phyloP scores from a whole-genome alignment of 1,140 invertebrate species.

The Drosophila aff. region DNA sequence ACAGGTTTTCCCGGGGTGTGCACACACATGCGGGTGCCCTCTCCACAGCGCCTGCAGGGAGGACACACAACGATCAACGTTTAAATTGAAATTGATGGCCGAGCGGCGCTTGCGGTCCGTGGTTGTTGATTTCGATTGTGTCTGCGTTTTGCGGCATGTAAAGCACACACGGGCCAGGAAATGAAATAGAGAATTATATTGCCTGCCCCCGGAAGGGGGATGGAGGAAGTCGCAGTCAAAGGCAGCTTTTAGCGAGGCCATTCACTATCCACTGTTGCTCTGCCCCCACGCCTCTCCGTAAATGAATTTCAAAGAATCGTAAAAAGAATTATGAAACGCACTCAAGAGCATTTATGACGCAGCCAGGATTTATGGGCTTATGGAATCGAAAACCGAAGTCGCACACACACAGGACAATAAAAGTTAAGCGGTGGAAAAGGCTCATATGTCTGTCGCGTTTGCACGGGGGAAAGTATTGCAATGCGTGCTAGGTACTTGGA shows the following conservation, averaged over 20 bases:
- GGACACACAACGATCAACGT: conserved; percentile 67
- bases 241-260: conserved; percentile 15
- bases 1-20: conserved; percentile 54
- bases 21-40: conserved; percentile 23
- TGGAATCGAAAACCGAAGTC: conserved; percentile 41
- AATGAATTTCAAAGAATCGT: conserved; percentile 60
- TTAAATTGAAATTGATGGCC: conserved; percentile 82
- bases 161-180: conserved; percentile 26
- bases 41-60: conserved; percentile 36
- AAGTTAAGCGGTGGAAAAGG: conserved; percentile 19
- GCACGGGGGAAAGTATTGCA: conserved; percentile 25
- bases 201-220: not conserved
- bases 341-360: conserved; percentile 46
- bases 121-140: conserved; percentile 47
- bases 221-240: conserved; percentile 6
- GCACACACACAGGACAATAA: conserved; percentile 19
- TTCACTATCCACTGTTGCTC: not conserved
- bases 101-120: conserved; percentile 58
- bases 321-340: conserved; percentile 65
- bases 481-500: conserved; percentile 77
- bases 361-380: conserved; percentile 56
- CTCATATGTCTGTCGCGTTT: conserved; percentile 37
- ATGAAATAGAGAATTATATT: conserved; percentile 70
- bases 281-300: conserved; percentile 4
- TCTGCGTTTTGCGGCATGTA: conserved; percentile 44